phyloP scores from a whole-genome alignment of 2,888 invertebrate species.

The Limnephilus marmoratus region DNA sequence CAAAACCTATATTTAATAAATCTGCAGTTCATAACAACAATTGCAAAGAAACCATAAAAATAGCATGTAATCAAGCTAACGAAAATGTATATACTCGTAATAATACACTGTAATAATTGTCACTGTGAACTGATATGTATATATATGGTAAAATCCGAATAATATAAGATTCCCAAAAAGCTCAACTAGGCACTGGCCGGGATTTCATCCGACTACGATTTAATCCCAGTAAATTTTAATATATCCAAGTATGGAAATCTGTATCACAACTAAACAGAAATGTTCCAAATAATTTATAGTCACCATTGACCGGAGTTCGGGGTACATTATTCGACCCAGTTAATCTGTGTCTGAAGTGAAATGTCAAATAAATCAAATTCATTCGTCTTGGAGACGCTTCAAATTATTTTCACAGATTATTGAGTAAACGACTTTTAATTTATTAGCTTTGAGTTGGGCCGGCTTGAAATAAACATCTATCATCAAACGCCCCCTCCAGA shows the following conservation, averaged over 20 bases:
- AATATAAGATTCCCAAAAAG: background rate
- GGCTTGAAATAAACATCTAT: conserved; percentile 31
- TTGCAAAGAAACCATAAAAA: too few relatives aligned
- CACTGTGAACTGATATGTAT: too few relatives aligned
- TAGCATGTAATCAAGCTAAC: too few relatives aligned
- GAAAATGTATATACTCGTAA: too few relatives aligned
- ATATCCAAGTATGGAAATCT: background rate
- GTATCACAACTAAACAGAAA: background rate
- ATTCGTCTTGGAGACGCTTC: background rate
- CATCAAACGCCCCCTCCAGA: conserved; percentile 6
- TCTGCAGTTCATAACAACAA: too few relatives aligned
- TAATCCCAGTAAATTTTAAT: too few relatives aligned
- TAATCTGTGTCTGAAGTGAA: background rate
- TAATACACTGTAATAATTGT: too few relatives aligned
- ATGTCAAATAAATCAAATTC: background rate
- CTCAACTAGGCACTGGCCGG: background rate
- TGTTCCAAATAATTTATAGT: background rate
- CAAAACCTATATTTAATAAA: too few relatives aligned
- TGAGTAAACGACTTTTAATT: conserved; percentile 36
- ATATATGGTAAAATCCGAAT: too few relatives aligned
- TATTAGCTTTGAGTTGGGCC: background rate
- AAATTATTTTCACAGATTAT: conserved; percentile 19
- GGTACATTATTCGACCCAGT: background rate
- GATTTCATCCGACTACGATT: too few relatives aligned
- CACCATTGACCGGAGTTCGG: background rate